A percentile compares a stretch with the other conserved stretches of the same genome.
phyloP scores from a whole-genome alignment of 2,888 invertebrate species.

The Carcina quercana region DNA sequence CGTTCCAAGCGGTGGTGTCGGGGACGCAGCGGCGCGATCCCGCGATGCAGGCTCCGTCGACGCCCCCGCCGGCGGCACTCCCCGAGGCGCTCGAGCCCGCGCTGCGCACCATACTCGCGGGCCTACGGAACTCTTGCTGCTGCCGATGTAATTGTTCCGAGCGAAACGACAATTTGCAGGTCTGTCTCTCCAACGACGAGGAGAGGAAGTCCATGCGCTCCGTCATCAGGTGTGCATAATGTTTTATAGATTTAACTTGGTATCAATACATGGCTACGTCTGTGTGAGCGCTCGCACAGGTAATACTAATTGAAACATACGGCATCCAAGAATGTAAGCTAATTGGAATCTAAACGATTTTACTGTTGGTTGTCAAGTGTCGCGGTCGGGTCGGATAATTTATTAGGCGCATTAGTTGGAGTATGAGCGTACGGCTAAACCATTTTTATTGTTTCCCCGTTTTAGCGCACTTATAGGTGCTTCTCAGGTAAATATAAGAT shows the following conservation, averaged over 20 bases:
- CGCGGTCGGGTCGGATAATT: no score
- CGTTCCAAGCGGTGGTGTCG: constrained; percentile 68
- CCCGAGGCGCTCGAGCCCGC: constrained; percentile 64
- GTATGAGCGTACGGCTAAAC: constrained; percentile 32
- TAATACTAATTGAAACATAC: constrained; percentile 32
- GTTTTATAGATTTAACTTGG: constrained; percentile 33
- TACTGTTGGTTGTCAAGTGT: constrained; percentile 26
- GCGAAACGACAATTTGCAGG: constrained; percentile 67
- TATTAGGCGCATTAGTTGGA: constrained; percentile 23
- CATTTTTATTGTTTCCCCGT: constrained; percentile 54
- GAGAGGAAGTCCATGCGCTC: constrained; percentile 77
- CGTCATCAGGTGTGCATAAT: constrained; percentile 76
- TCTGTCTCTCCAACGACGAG: constrained; percentile 67
- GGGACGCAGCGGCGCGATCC: constrained; percentile 53
- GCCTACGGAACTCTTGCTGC: constrained; percentile 54
- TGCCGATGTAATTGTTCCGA: constrained; percentile 59
- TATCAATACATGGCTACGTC: constrained; percentile 19
- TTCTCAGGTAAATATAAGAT: constrained; percentile 63
- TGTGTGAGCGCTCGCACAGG: constrained; percentile 21
- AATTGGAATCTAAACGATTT: constrained; percentile 32
- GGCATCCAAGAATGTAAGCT: constrained; percentile 16
- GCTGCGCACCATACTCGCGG: constrained; percentile 52
- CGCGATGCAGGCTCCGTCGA: constrained; percentile 51
- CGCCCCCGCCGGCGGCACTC: constrained; percentile 36
- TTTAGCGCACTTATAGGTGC: constrained; percentile 71